Conservation (phyloP, 2,113 vertebrate species). For the Ivindomyrus marchei region DNA sequence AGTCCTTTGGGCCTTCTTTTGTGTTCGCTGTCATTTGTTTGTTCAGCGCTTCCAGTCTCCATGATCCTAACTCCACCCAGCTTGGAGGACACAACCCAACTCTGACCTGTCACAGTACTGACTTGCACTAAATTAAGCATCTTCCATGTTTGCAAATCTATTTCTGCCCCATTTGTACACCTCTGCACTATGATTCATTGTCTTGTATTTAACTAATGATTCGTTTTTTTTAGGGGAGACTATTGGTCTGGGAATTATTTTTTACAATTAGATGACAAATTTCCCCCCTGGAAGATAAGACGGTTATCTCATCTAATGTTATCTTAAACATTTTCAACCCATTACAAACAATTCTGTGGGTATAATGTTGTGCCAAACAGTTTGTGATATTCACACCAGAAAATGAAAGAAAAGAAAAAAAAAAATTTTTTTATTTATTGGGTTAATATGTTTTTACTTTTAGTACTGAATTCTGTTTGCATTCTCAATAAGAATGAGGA, state of each 20-base stretch:
- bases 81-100: neutral
- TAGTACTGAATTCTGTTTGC: neutral
- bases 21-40: neutral
- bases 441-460: neutral
- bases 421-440: neutral
- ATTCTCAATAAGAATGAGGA: neutral
- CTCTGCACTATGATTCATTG: neutral
- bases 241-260: neutral
- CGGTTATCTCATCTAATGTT: neutral
- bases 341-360: neutral
- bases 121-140: neutral
- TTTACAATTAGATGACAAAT: neutral
- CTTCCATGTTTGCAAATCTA: neutral
- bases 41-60: neutral
- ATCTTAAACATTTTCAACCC: neutral
- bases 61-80: neutral
- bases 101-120: neutral
- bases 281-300: neutral
- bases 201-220: neutral
- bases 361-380: neutral
- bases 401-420: neutral
- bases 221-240: neutral
- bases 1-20: neutral
- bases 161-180: neutral
- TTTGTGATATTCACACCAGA: neutral